phyloP scores from a whole-genome alignment of 2,888 invertebrate genomes.

The Himalopsyche japonica region DNA sequence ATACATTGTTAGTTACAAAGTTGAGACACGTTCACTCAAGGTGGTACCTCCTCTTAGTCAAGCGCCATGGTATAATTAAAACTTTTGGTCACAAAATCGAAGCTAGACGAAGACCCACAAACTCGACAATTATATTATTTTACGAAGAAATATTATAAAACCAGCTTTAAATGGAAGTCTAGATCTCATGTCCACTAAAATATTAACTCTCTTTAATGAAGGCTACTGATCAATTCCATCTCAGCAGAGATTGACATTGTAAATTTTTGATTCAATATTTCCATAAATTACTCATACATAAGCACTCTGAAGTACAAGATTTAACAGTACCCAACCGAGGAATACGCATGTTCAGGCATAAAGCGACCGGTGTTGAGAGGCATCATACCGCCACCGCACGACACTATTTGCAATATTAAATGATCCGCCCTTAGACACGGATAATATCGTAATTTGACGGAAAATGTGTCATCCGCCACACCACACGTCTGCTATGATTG shows the following conservation, averaged over 20 bases:
- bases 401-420: neutral
- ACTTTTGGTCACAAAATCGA: too few relatives aligned
- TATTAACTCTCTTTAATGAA: too few relatives aligned
- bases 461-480: neutral
- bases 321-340: neutral
- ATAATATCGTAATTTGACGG: neutral
- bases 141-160: too few relatives aligned
- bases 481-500: neutral
- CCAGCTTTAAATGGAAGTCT: too few relatives aligned
- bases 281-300: neutral
- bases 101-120: too few relatives aligned
- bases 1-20: too few relatives aligned
- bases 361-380: neutral
- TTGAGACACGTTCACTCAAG: too few relatives aligned
- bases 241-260: neutral
- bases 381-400: neutral
- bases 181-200: too few relatives aligned
- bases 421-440: neutral
- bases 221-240: neutral
- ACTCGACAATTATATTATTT: too few relatives aligned
- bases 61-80: too few relatives aligned
- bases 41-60: too few relatives aligned
- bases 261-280: neutral
- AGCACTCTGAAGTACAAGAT: neutral
- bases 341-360: neutral